Evolutionary conservation across 2,113 vertebrate species (phyloP).

Genomic region (Corydoras sp.): DNA sequence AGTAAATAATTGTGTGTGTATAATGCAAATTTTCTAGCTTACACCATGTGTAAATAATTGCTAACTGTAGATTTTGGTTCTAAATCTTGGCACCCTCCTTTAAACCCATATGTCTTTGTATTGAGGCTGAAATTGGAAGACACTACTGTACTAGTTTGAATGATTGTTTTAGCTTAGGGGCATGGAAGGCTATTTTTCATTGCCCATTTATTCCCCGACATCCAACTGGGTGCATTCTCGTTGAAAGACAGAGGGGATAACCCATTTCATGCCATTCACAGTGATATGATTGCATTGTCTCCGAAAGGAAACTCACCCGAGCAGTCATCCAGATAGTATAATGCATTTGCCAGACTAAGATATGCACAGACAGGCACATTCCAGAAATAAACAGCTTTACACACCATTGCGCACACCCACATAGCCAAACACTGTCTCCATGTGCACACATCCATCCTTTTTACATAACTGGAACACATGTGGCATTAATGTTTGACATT

Average conservation of each 20-base stretch:
- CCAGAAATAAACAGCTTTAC: slow-evolving; percentile 32
- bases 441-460: slow-evolving; percentile 17
- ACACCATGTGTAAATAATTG: too few relatives aligned
- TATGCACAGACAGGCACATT: slow-evolving; percentile 21
- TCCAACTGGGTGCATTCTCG: background rate
- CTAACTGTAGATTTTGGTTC: too few relatives aligned
- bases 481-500: slow-evolving; percentile 40
- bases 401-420: slow-evolving; percentile 3
- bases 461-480: slow-evolving; percentile 34
- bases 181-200: slow-evolving; percentile 15
- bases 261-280: slow-evolving; percentile 18
- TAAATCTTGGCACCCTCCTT: too few relatives aligned
- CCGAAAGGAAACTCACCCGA: slow-evolving; percentile 16
- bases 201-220: slow-evolving; percentile 8
- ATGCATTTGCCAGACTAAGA: slow-evolving; percentile 29
- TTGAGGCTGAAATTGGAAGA: background rate
- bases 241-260: background rate
- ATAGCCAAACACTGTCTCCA: background rate
- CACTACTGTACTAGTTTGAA: background rate
- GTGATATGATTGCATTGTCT: slow-evolving; percentile 37
- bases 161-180: slow-evolving; percentile 8
- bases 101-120: background rate
- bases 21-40: too few relatives aligned
- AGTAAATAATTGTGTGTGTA: too few relatives aligned
- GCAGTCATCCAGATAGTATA: slow-evolving; percentile 27